These are phyloP conservation scores for Octodonta nipae DNA, from an alignment of 2,888 invertebrate genomes.

Conservation along the genomic window DNA sequence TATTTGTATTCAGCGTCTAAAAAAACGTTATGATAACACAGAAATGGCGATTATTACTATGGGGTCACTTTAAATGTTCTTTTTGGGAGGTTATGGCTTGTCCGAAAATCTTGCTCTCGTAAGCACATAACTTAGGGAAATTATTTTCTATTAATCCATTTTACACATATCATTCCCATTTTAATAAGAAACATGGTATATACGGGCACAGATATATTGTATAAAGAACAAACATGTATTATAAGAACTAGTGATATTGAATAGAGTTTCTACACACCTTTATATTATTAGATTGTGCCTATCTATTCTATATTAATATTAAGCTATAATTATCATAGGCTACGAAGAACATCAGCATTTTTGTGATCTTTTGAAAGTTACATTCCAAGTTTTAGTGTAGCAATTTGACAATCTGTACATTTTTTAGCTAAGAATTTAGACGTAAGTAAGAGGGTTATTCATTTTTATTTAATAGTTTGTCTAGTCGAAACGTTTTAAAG, in stretches of 20 bases:
- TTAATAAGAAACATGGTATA: too few species aligned
- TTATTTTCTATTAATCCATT: too few species aligned
- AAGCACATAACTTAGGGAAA: too few species aligned
- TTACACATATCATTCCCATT: too few species aligned
- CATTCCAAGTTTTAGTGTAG: background rate
- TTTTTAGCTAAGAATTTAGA: too few species aligned
- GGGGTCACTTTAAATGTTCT: too few species aligned
- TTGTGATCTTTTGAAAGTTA: background rate
- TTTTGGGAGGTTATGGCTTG: too few species aligned
- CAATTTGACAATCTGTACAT: slow-evolving; percentile 14
- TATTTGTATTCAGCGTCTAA: too few species aligned
- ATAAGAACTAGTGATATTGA: slow-evolving; percentile 1
- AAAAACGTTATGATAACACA: too few species aligned
- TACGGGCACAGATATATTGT: slow-evolving; percentile 10
- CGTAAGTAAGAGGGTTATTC: slow-evolving; percentile 1
- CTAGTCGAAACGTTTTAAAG: background rate
- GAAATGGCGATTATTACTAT: too few species aligned
- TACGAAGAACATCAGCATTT: background rate
- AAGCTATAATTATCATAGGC: background rate
- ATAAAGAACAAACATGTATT: background rate
- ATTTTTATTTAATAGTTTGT: background rate
- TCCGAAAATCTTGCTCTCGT: too few species aligned
- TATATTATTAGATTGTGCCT: slow-evolving; percentile 14
- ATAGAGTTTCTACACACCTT: slow-evolving; percentile 11
- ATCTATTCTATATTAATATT: slow-evolving; percentile 4